Base-by-base conservation (phyloP, 2,113 vertebrate species). In the Hypomesus transpacificus region DNA sequence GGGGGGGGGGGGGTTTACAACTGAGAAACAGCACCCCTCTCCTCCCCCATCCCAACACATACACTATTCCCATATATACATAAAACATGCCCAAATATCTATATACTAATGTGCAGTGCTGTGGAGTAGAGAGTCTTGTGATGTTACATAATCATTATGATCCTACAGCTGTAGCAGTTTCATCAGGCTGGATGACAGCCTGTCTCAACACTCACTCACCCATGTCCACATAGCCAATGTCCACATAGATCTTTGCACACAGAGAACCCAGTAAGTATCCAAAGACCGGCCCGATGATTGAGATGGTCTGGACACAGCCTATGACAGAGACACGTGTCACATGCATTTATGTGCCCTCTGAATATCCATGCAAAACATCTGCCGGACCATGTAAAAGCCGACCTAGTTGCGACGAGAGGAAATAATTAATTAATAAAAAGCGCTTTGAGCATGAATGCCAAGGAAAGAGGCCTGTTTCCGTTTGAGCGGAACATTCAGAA, bases 261-360 rank as follows among this genome's bases (percentile, higher is more conserved):
- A 95, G 74, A 0, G 95, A 94, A 54, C 94, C 94, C 64, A 96
- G 83, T 56, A 95, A 90, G 80, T 94, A 96, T 64, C 94, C 95
- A 78, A 94, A 94, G 80, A 95, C 91, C 6, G 94, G 95, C 5
- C 95, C 94, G 56, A 96, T 89, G 63, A 95, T 91, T 2, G 93
- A 92, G 7, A 91, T 83, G 0, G 94, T 94, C 82, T 95, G 94
- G 39, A 95, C 87, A 13, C 93, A 95, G 1, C 94, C 95, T 96
- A 87, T 28, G 72, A 0, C 65, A 71, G 1, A 66, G 2, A 20
- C 66, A 74, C 7, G 39, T 13, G 9, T 46, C 39, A 46, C 39
- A 46, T 13, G 9, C 39, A 46, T 7, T 46, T 11, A 46, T 46
- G 9, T 11, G 1, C 8, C 39, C 39, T 8, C 39, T 46, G 39